Evolutionary conservation across 2,797 vertebrate species (phyloP).

Genomic region (Basileuterus tristriatus): DNA sequence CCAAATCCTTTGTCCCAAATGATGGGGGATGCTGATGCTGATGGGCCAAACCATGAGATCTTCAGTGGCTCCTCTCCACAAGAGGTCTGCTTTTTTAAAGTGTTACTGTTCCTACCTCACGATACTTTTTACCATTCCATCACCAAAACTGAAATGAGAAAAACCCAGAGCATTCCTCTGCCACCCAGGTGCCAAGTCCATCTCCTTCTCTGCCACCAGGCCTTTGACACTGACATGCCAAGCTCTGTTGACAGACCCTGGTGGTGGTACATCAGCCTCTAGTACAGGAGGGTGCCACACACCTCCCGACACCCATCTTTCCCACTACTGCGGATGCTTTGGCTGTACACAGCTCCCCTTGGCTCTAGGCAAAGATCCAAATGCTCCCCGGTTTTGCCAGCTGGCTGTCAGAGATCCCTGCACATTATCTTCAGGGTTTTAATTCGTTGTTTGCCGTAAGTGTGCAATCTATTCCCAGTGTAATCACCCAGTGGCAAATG

Average conservation of each 20-base stretch:
- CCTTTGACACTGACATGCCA: not conserved
- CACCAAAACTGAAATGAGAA: not conserved
- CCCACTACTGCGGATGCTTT: not conserved
- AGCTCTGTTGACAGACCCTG: not conserved
- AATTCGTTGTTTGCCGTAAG: not conserved
- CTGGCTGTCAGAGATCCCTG: not conserved
- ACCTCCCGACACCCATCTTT: not conserved
- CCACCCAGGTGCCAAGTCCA: fast-evolving
- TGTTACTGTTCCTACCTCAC: not conserved
- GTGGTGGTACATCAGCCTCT: not conserved
- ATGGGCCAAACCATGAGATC: not conserved
- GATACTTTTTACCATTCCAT: not conserved
- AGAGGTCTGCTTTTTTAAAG: not conserved
- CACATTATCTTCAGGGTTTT: not conserved
- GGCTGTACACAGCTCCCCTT: not conserved
- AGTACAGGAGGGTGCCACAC: not conserved
- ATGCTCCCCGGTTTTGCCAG: not conserved
- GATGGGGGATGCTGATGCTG: not conserved
- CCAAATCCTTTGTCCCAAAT: not conserved
- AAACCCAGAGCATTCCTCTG: not conserved
- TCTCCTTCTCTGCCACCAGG: not conserved
- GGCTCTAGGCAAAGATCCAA: not conserved
- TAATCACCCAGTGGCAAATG: not conserved
- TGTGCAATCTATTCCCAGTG: not conserved
- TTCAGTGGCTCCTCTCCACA: not conserved